phyloP scores from a whole-genome alignment of 92 coral and sea anemone genomes.

The Parazoanthus swiftii region DNA sequence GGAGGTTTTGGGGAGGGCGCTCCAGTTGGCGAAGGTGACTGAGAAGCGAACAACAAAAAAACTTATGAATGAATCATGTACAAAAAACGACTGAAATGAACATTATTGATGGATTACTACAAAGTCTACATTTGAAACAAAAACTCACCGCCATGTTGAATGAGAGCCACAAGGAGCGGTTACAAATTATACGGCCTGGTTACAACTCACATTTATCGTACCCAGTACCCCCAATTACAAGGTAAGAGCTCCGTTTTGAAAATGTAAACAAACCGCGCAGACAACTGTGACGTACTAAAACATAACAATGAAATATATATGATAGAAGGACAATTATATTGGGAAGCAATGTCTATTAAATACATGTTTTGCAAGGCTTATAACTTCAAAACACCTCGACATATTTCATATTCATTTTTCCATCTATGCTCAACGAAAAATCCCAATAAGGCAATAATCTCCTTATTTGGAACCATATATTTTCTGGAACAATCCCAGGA shows the following conservation, averaged over 20 bases:
- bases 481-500: slow-evolving; percentile 2
- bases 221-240: slow-evolving; percentile 18
- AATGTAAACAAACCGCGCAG: too few relatives aligned
- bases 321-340: too few relatives aligned
- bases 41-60: background rate
- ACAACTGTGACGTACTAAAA: too few relatives aligned
- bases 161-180: slow-evolving; percentile 53
- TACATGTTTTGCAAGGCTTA: too few relatives aligned
- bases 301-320: background rate
- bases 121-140: too few relatives aligned
- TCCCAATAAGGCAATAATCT: slow-evolving; percentile 34
- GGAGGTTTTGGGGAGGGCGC: slow-evolving; percentile 50
- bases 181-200: slow-evolving; percentile 49
- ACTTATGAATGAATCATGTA: background rate
- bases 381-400: too few relatives aligned
- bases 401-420: too few relatives aligned
- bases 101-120: slow-evolving; percentile 6
- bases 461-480: slow-evolving; percentile 38
- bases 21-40: slow-evolving; percentile 58
- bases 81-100: background rate
- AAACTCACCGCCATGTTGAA: slow-evolving; percentile 71
- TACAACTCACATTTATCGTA: slow-evolving; percentile 32
- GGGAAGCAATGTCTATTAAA: too few relatives aligned
- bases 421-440: background rate
- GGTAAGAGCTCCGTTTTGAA: background rate